Evolutionary conservation across 2,113 vertebrate genomes (phyloP).

Genomic region (Junco hyemalis): DNA sequence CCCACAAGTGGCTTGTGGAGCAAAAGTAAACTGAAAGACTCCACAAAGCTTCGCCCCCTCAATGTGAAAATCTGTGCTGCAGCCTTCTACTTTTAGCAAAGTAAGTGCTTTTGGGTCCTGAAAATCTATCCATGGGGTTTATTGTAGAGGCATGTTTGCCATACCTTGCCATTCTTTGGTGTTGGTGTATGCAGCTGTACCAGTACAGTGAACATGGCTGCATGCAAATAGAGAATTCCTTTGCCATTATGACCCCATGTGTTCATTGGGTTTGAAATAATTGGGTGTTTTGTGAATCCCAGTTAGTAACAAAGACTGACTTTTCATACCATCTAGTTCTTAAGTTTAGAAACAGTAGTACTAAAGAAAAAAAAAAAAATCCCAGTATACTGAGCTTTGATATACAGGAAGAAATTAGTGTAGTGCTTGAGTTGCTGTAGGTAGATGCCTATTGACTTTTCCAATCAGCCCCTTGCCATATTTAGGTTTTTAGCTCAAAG

Average conservation of each 20-base stretch:
- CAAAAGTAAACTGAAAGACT: background rate
- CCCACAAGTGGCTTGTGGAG: background rate
- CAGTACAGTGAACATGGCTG: fast-evolving
- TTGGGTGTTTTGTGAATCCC: background rate
- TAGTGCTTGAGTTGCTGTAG: background rate
- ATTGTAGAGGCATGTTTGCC: background rate
- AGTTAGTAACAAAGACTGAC: background rate
- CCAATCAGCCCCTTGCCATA: background rate
- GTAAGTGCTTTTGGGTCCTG: background rate
- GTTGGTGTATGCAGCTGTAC: background rate
- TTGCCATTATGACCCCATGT: background rate
- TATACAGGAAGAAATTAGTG: background rate
- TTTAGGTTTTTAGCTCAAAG: background rate
- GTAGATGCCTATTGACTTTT: background rate
- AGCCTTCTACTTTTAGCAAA: background rate
- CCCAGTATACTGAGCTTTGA: background rate
- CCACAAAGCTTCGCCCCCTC: background rate
- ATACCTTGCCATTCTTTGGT: background rate
- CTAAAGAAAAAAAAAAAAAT: background rate
- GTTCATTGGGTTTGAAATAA: background rate
- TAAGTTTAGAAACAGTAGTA: background rate
- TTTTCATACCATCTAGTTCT: background rate
- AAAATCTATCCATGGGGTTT: background rate
- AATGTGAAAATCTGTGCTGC: background rate
- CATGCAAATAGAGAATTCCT: background rate